Conservation (phyloP, 2,797 vertebrate species). For the Avahi laniger region DNA sequence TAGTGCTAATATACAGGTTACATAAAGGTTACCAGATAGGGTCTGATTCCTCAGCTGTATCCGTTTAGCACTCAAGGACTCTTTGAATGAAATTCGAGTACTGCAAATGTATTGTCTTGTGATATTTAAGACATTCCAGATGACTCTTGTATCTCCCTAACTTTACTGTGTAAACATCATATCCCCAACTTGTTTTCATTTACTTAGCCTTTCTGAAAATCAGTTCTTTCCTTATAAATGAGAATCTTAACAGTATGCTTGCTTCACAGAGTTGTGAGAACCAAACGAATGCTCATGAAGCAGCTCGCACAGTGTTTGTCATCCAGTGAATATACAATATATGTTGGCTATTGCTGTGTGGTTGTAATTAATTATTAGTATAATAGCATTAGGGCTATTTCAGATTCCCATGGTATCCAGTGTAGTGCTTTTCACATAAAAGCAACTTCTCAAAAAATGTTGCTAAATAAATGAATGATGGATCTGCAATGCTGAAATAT, state of each 20-base stretch:
- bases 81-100: constrained; percentile 26
- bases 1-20: neutral
- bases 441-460: constrained; percentile 28
- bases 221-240: neutral
- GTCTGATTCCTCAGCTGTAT: constrained; percentile 11
- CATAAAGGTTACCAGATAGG: constrained; percentile 14
- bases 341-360: neutral
- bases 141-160: neutral
- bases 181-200: constrained; percentile 26
- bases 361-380: neutral
- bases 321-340: neutral
- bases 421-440: constrained; percentile 6
- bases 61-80: neutral
- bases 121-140: constrained; percentile 55
- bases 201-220: constrained; percentile 13
- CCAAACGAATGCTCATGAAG: neutral
- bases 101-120: neutral
- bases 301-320: neutral
- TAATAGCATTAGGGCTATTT: neutral
- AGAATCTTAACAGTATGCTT: neutral
- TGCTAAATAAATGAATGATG: constrained; percentile 9
- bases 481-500: neutral
- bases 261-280: neutral
- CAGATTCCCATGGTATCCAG: neutral
- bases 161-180: neutral